Percentiles rank a stretch among this genome's conserved stretches.
phyloP scores from a whole-genome alignment of 2,888 invertebrate species.

The Epistrophe grossulariae region DNA sequence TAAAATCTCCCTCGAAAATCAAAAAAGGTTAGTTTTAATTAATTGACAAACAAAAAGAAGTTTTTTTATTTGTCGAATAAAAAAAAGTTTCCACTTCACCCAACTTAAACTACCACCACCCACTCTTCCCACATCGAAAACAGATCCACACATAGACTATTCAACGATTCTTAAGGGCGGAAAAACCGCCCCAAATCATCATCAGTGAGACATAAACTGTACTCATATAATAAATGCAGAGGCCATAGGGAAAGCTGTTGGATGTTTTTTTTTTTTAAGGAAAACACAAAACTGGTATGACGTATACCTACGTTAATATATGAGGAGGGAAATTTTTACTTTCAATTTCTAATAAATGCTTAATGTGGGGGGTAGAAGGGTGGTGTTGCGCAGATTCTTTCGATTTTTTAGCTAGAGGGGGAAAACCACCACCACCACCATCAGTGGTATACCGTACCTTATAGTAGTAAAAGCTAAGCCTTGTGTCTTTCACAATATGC shows the following conservation, averaged over 20 bases:
- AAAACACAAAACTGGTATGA: slow-evolving; percentile 26
- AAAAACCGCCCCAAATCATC: slow-evolving; percentile 52
- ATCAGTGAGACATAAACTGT: slow-evolving; percentile 2
- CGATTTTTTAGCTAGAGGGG: not conserved
- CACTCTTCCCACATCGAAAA: slow-evolving; percentile 3
- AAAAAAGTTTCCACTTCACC: slow-evolving; percentile 10
- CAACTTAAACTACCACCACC: not conserved
- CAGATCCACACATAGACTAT: slow-evolving; percentile 22
- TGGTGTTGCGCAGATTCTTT: slow-evolving; percentile 71
- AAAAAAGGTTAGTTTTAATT: slow-evolving; percentile 79
- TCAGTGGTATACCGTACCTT: not conserved
- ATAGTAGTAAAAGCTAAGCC: slow-evolving; percentile 53
- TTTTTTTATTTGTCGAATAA: not conserved
- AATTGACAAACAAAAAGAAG: slow-evolving; percentile 64
- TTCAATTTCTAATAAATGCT: slow-evolving; percentile 50
- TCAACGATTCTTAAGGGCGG: slow-evolving; percentile 54
- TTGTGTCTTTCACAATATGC: slow-evolving; percentile 38
- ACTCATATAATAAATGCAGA: slow-evolving; percentile 12
- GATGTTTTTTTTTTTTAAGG: slow-evolving; percentile 30
- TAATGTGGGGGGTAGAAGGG: slow-evolving; percentile 21
- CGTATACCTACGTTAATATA: slow-evolving; percentile 41
- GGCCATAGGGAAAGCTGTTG: slow-evolving; percentile 33
- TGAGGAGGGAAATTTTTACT: slow-evolving; percentile 66
- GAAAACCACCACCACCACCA: not conserved
- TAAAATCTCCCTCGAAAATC: slow-evolving; percentile 79